Conservation (phyloP, 2,113 vertebrate genomes). For the Picathartes gymnocephalus region DNA sequence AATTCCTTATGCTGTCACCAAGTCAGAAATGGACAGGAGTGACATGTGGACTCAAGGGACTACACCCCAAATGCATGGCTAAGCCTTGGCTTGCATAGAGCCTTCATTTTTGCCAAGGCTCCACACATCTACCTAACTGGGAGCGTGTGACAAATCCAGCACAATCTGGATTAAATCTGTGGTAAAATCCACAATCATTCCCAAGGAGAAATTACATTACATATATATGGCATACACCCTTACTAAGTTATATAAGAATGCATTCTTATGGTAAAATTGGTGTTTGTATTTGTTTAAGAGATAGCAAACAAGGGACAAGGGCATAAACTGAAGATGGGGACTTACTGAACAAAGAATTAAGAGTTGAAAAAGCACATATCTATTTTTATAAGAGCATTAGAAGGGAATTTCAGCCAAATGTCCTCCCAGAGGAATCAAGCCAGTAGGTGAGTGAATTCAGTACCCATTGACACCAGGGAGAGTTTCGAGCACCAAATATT, state of each 20-base stretch:
- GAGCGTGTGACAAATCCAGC: fast-evolving
- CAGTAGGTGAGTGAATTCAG: background rate
- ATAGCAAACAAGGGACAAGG: background rate
- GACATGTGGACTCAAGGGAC: background rate
- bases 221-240: background rate
- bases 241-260: background rate
- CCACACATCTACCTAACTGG: background rate
- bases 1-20: background rate
- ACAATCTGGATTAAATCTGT: too few relatives aligned
- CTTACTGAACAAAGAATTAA: background rate
- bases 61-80: background rate
- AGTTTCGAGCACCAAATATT: background rate
- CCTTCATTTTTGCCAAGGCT: background rate
- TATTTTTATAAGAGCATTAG: background rate
- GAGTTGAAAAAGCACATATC: background rate
- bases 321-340: background rate
- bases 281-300: background rate
- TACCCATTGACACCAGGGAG: background rate
- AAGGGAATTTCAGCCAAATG: background rate
- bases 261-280: background rate
- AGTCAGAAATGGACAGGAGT: background rate
- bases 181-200: background rate
- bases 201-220: background rate
- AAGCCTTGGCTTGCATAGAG: background rate
- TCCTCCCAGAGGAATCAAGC: background rate